Conservation (phyloP, 1,140 invertebrate species). For the Pseudomyrmex sp. region DNA sequence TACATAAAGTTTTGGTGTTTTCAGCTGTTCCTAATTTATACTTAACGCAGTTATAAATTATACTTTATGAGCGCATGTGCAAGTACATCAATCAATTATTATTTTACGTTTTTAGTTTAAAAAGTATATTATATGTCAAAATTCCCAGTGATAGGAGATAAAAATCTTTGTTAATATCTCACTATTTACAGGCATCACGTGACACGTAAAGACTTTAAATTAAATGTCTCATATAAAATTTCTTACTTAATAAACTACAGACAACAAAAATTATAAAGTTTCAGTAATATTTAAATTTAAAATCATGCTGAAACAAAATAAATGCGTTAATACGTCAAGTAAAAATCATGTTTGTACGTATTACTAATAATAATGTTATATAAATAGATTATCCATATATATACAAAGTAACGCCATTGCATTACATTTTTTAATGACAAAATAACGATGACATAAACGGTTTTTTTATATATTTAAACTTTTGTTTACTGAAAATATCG, state of each 20-base stretch:
- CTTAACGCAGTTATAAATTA: too few species aligned
- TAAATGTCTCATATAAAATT: too few species aligned
- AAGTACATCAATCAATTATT: too few species aligned
- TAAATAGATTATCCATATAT: background rate
- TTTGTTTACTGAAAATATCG: conserved; percentile 15
- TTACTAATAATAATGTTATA: conserved; percentile 30
- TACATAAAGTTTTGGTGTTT: background rate
- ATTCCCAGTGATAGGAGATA: background rate
- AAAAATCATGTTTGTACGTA: conserved; percentile 68
- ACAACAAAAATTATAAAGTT: conserved; percentile 26
- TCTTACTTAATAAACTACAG: too few species aligned
- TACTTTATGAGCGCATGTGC: too few species aligned
- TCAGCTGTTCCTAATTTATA: background rate
- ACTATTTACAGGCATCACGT: too few species aligned
- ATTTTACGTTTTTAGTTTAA: too few species aligned
- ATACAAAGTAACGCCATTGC: background rate
- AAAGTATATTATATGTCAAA: conserved; percentile 15
- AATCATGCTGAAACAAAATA: conserved; percentile 71
- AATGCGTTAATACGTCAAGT: conserved; percentile 62
- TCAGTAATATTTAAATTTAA: conserved; percentile 6
- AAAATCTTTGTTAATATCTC: too few species aligned
- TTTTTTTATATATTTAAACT: background rate
- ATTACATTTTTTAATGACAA: background rate
- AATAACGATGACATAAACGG: background rate
- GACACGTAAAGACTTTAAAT: too few species aligned